These are phyloP conservation scores for Epirrita christyi DNA, from an alignment of 2,888 invertebrate genomes.

Conservation along the genomic window DNA sequence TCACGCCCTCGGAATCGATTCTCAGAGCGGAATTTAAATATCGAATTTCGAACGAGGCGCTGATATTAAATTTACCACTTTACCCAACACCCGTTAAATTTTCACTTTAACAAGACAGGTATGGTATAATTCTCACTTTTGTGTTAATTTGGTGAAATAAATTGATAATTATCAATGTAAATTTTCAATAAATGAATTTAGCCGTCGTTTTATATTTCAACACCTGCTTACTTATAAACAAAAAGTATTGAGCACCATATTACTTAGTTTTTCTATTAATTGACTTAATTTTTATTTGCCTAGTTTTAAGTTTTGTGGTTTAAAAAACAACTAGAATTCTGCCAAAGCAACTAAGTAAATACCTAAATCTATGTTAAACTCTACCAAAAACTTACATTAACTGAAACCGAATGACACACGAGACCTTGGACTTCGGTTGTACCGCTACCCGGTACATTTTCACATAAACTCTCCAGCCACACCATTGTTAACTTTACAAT, in stretches of 20 bases:
- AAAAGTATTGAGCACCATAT: too few species aligned
- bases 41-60: constrained; percentile 45
- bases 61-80: not conserved
- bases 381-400: constrained; percentile 53
- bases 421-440: constrained; percentile 73
- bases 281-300: too few species aligned
- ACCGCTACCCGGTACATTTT: constrained; percentile 57
- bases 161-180: too few species aligned
- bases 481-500: constrained; percentile 46
- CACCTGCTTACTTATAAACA: too few species aligned
- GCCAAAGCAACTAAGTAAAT: not conserved
- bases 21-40: constrained; percentile 59
- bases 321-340: too few species aligned
- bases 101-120: too few species aligned
- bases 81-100: not conserved
- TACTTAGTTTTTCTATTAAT: too few species aligned
- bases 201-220: too few species aligned
- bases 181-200: too few species aligned
- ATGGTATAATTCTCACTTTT: too few species aligned
- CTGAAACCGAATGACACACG: constrained; percentile 58
- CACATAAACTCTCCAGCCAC: constrained; percentile 45
- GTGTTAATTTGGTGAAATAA: too few species aligned
- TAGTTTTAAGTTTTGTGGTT: too few species aligned
- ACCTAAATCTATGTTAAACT: constrained; percentile 21
- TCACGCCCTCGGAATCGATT: constrained; percentile 46